These are phyloP conservation scores for Cryptus armator DNA, from an alignment of 2,888 invertebrate species.

Conservation along the genomic window DNA sequence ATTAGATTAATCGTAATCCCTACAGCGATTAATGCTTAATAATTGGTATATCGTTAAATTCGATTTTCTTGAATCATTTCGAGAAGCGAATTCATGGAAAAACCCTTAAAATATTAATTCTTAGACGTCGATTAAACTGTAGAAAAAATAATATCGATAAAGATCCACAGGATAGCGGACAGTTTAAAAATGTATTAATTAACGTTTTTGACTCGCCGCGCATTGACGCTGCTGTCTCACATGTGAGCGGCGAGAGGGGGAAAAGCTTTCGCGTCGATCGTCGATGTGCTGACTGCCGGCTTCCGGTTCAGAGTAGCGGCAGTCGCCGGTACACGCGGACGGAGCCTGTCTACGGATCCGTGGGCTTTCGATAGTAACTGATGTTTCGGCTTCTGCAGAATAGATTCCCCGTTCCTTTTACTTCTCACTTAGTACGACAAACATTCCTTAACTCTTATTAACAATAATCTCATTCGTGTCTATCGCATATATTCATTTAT, in stretches of 20 bases:
- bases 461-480: background rate
- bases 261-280: background rate
- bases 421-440: background rate
- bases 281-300: background rate
- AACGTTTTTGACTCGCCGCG: background rate
- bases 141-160: background rate
- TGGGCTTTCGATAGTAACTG: background rate
- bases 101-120: slow-evolving; percentile 16
- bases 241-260: background rate
- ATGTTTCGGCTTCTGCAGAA: background rate
- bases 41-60: background rate
- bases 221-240: background rate
- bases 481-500: background rate
- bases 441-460: background rate
- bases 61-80: background rate
- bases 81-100: background rate
- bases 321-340: too few relatives aligned
- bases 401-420: background rate
- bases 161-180: background rate
- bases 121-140: background rate
- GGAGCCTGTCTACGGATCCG: too few relatives aligned
- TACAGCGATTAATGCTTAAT: background rate
- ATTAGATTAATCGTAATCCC: background rate
- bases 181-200: background rate
- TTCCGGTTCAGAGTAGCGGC: background rate